Evolutionary conservation across 1,140 invertebrate genomes (phyloP).

Genomic region (Brachionus plicatilis): DNA sequence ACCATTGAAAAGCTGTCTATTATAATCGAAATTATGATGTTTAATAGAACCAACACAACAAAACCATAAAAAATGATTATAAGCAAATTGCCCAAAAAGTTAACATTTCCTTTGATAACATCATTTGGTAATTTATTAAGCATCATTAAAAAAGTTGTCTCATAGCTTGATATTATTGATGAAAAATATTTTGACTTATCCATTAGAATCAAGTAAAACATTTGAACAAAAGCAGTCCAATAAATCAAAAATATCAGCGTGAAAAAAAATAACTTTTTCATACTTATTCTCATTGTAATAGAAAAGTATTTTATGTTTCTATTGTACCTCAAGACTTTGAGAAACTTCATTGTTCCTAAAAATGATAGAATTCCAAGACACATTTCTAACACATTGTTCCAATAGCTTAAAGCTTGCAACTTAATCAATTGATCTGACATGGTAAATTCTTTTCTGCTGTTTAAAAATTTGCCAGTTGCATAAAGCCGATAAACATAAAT

Average conservation of each 20-base stretch:
- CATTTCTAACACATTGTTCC: not conserved
- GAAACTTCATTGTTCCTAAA: slow-evolving; percentile 14
- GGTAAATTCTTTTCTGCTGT: slow-evolving; percentile 46
- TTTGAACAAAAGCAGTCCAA: slow-evolving; percentile 9
- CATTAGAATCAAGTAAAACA: not conserved
- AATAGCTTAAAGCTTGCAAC: not conserved
- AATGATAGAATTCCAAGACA: not conserved
- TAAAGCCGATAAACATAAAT: not conserved
- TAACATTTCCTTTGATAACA: not conserved
- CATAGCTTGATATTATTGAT: not conserved
- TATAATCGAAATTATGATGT: not conserved
- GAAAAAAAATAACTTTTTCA: not conserved
- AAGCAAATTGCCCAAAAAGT: not conserved
- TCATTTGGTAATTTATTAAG: not conserved
- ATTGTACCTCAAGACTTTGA: slow-evolving; percentile 7
- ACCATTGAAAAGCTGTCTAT: not conserved
- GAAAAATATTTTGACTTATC: not conserved
- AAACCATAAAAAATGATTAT: not conserved
- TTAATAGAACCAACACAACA: not conserved
- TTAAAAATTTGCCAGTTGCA: not conserved
- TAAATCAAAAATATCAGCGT: not conserved
- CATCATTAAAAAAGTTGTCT: slow-evolving; percentile 4
- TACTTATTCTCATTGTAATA: not conserved
- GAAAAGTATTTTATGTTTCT: not conserved
- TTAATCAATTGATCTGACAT: slow-evolving; percentile 57